Conservation (phyloP, 2,888 invertebrate species). For the Leptarthrus brevirostris region DNA sequence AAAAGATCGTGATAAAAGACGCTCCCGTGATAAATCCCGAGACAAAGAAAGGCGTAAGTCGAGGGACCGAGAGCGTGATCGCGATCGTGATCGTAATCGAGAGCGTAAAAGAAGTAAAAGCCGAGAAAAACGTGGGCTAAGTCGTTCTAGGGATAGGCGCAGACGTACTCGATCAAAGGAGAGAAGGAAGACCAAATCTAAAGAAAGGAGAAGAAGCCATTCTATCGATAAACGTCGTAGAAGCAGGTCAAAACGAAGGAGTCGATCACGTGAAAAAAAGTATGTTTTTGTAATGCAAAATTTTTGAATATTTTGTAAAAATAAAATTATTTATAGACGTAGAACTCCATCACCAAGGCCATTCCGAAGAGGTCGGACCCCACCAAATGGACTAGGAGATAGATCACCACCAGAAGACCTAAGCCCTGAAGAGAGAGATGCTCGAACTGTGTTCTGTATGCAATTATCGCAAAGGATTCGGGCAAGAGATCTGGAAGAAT, state of each 20-base stretch:
- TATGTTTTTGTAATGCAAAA: not conserved
- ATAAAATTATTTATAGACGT: conserved; percentile 57
- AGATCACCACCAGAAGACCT: conserved; percentile 78
- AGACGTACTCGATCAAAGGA: conserved; percentile 56
- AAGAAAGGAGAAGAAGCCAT: conserved; percentile 56
- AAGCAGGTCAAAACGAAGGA: conserved; percentile 57
- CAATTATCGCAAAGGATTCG: conserved; percentile 94
- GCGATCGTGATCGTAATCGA: conserved; percentile 50
- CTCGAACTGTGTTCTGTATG: conserved; percentile 99
- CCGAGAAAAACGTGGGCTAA: conserved; percentile 60
- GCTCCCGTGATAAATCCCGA: conserved; percentile 59
- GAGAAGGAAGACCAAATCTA: conserved; percentile 54
- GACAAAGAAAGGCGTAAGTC: conserved; percentile 62
- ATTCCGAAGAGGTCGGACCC: conserved; percentile 65
- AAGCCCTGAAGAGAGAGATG: conserved; percentile 97
- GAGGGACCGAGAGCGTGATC: conserved; percentile 57
- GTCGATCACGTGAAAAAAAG: conserved; percentile 53
- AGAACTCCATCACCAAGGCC: conserved; percentile 67
- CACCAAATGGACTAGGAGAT: conserved; percentile 69
- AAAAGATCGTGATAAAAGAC: conserved; percentile 62
- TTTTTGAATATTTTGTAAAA: not conserved
- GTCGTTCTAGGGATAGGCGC: conserved; percentile 55
- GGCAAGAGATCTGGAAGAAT: conserved; percentile 96
- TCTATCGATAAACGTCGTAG: conserved; percentile 58
- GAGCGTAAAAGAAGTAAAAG: conserved; percentile 48